Percentiles rank a stretch among this genome's conserved stretches.
These are phyloP conservation scores for Synanthedon myopaeformis DNA, from an alignment of 2,888 invertebrate genomes.

Conservation along the genomic window DNA sequence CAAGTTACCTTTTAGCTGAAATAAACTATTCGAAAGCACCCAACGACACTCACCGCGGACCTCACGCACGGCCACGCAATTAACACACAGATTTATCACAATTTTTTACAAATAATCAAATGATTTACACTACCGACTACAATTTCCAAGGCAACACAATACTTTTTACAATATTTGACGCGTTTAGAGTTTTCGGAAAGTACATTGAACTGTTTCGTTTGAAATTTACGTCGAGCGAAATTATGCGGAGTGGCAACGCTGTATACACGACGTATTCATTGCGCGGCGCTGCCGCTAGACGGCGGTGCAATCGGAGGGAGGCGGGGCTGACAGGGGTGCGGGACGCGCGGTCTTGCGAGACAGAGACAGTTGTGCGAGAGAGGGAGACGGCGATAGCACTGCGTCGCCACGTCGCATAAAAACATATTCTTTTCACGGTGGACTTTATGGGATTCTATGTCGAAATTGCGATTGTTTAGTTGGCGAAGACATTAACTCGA, in stretches of 20 bases:
- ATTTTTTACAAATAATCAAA: slow-evolving; percentile 36
- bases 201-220: slow-evolving; percentile 70
- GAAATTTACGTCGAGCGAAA: slow-evolving; percentile 71
- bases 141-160: slow-evolving; percentile 45
- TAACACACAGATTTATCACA: slow-evolving; percentile 53
- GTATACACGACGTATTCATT: slow-evolving; percentile 48
- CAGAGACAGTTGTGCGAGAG: slow-evolving; percentile 16
- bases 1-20: slow-evolving; percentile 52
- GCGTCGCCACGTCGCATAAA: slow-evolving; percentile 22
- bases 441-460: slow-evolving; percentile 48
- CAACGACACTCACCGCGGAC: slow-evolving; percentile 54
- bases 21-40: slow-evolving; percentile 40
- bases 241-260: slow-evolving; percentile 71
- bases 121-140: slow-evolving; percentile 52
- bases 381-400: slow-evolving; percentile 3
- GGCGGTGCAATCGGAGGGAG: slow-evolving; percentile 51
- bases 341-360: slow-evolving; percentile 48
- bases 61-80: slow-evolving; percentile 57
- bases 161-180: slow-evolving; percentile 50
- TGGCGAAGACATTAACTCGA: slow-evolving; percentile 47
- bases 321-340: slow-evolving; percentile 52
- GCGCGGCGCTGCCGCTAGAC: slow-evolving; percentile 56
- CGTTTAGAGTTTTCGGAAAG: slow-evolving; percentile 63
- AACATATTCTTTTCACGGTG: slow-evolving; percentile 39
- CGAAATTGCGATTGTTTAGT: slow-evolving; percentile 55